Conservation (phyloP, 2,888 invertebrate genomes). For the Pyralis farinalis region DNA sequence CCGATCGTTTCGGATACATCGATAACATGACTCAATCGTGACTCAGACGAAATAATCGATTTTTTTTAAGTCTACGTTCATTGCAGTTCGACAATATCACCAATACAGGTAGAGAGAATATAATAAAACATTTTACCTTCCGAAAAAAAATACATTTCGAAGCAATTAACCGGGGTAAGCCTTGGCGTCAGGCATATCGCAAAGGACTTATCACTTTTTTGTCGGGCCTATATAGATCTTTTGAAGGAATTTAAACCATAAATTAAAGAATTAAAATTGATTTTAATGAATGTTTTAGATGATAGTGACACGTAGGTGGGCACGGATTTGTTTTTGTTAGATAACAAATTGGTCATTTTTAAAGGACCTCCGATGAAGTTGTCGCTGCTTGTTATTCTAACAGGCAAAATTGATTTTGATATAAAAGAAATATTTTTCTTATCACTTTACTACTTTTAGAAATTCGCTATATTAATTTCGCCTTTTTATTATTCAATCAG, state of each 20-base stretch:
- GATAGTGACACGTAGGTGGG: slow-evolving; percentile 47
- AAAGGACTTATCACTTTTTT: slow-evolving; percentile 75
- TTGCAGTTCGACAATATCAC: slow-evolving; percentile 50
- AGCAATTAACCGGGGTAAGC: slow-evolving; percentile 75
- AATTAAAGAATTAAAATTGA: slow-evolving; percentile 25
- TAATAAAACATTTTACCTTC: slow-evolving; percentile 64
- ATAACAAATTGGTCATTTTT: slow-evolving; percentile 67
- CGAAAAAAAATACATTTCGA: slow-evolving; percentile 58
- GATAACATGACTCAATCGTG: slow-evolving; percentile 56
- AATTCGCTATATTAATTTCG: no score
- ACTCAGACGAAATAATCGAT: slow-evolving; percentile 33
- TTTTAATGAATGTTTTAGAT: slow-evolving; percentile 18
- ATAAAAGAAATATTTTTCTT: background rate
- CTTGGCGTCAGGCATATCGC: slow-evolving; percentile 78
- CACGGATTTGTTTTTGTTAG: slow-evolving; percentile 67
- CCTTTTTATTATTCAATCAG: no score
- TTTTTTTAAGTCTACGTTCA: slow-evolving; percentile 49
- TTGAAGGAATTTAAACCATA: slow-evolving; percentile 28
- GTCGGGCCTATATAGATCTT: slow-evolving; percentile 22
- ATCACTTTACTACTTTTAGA: no score
- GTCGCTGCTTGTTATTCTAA: slow-evolving; percentile 17
- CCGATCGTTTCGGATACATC: slow-evolving; percentile 31
- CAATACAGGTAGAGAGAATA: slow-evolving; percentile 72
- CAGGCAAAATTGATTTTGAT: no score
- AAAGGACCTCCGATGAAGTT: slow-evolving; percentile 57